Evolutionary conservation across 2,113 vertebrate genomes (phyloP), one percentile per base, ranked within the genome.

Genomic region (Hydrolagus affinis): DNA sequence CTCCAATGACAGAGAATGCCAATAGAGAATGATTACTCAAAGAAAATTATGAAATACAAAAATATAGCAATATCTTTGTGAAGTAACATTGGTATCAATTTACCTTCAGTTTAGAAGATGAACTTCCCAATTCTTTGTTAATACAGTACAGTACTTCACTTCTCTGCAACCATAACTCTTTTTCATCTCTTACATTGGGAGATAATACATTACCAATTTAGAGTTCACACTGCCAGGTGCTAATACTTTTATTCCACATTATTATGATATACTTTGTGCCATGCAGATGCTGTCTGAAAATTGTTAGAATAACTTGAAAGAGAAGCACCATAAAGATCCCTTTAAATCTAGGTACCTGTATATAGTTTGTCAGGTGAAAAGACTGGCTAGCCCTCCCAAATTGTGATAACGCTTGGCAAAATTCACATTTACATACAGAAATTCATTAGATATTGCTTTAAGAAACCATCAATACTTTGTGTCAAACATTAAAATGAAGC

Each of bases 401-500:
- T 28, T 9, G 23, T 62, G 76, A 10, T 62, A 80, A 11, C 15
- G 19, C 44, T 28, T 68, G 23, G 66, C 62, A 83, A 66, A 60
- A 83, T 66, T 83, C 78, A 83, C 78, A 83, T 62, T 28, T 64
- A 83, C 60, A 62, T 83, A 32, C 8, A 83, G 23, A 83, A 83
- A 21, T 83, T 66, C 78, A 32, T 17, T 66, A 32, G 17, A 83
- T 83, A 83, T 83, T 83, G 60, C 62, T 83, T 83, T 68, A 83
- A 83, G 28, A 83, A 83, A 66, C 77, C 25, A 83, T 21, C 21
- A 28, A 28, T 25, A 25, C 64, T 64, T 80, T 30, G 28, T 64
- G 77, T 80, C 77, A 80, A 25, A 83, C 62, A 9, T 28, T 60
- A 83, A 83, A 32, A 83, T 68, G 28, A 66, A 66, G 78, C 62